Conservation (phyloP, 2,797 vertebrate species). For the Tragelaphus oryx region DNA sequence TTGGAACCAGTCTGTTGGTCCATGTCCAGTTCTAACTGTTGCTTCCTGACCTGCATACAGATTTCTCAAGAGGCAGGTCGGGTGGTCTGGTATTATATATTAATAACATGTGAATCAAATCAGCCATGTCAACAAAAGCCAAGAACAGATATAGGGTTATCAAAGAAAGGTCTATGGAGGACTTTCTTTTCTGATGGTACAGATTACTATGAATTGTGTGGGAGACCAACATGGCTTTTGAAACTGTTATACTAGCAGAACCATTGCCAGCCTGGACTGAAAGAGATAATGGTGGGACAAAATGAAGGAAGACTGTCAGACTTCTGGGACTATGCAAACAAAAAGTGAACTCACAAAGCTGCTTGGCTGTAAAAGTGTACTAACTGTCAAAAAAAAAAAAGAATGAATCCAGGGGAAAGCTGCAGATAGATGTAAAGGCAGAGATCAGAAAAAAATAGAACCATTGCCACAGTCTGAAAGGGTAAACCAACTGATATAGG, state of each 20-base stretch:
- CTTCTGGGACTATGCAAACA: not conserved
- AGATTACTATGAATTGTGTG: not conserved
- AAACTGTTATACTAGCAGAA: not conserved
- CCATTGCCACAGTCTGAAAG: not conserved
- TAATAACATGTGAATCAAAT: not conserved
- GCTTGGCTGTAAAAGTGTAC: no score
- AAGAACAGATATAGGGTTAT: not conserved
- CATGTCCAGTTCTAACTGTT: no score
- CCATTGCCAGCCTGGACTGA: not conserved
- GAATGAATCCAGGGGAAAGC: not conserved
- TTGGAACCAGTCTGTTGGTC: no score
- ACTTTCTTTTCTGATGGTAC: not conserved
- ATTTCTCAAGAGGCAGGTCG: no score
- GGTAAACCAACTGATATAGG: not conserved
- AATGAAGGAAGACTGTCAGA: not conserved
- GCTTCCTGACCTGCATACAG: no score
- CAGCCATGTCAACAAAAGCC: not conserved
- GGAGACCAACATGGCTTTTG: not conserved
- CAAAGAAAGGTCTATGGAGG: not conserved
- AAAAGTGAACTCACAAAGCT: not conserved
- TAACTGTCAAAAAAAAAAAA: not conserved
- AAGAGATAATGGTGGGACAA: not conserved
- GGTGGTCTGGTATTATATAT: not conserved
- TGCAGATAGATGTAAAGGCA: not conserved
- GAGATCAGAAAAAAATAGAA: not conserved